Evolutionary conservation across 2,888 invertebrate genomes (phyloP).

Genomic region (Cephus sareptanus): DNA sequence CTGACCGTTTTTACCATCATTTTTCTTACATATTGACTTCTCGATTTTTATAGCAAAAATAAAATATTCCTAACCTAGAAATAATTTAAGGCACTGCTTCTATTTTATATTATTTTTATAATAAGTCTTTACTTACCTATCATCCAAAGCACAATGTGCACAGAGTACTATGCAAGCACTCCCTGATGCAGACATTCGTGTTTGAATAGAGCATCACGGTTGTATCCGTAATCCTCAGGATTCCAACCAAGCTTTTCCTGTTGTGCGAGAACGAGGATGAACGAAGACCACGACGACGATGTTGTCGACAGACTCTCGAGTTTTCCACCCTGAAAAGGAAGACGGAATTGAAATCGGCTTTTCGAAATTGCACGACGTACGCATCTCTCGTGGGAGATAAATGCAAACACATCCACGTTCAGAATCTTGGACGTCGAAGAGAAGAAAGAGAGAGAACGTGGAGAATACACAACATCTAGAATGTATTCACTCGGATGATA

Average conservation of each 20-base stretch:
- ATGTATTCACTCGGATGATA: not conserved
- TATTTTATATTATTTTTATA: not conserved
- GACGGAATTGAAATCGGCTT: conserved; percentile 63
- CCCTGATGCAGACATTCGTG: not conserved
- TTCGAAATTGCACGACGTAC: conserved; percentile 58
- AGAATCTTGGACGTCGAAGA: conserved; percentile 13
- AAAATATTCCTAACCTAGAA: not conserved
- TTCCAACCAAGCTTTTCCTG: not conserved
- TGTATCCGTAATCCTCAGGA: not conserved
- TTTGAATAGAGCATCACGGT: not conserved
- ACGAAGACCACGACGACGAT: not conserved
- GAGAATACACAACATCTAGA: not conserved
- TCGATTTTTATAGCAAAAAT: not conserved
- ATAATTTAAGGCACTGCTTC: not conserved
- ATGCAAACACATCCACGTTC: conserved; percentile 58
- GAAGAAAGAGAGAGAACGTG: conserved; percentile 23
- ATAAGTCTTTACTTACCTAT: not conserved
- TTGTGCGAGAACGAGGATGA: not conserved
- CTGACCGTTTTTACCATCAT: not conserved
- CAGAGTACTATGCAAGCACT: not conserved
- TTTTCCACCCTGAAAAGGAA: conserved; percentile 51
- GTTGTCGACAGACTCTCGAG: conserved; percentile 38
- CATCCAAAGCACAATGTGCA: not conserved
- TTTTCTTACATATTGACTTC: not conserved
- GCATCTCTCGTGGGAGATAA: conserved; percentile 47